Evolutionary conservation across 2,888 invertebrate genomes (phyloP), one percentile per base, ranked within the genome.

Genomic region (Spilarctia lutea): DNA sequence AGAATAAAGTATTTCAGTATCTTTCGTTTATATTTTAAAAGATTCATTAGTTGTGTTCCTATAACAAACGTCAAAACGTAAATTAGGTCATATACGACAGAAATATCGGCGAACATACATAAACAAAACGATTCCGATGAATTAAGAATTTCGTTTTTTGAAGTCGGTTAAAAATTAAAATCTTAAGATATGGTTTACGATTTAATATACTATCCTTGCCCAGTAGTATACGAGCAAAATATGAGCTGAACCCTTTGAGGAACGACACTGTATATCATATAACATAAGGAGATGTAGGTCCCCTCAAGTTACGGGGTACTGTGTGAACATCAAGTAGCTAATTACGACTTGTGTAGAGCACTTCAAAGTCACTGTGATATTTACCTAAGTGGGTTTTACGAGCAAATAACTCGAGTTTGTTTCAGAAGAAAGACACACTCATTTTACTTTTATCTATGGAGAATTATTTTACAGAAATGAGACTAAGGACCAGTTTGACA

Each of bases 271-370:
- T 30, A 18, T 63, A 30, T 30, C 16, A 27, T 60, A 27, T 63
- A 63, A 30, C 63, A 6, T 52, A 39, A n/a, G 35, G 48, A 48
- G 24, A 20, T 48, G 33, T 68, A 68, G 3, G 68, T 52, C 16
- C 18, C 69, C 35, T 56, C 69, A 27, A 68, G 24, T 68, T 48
- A 33, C 20, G 24, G 68, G 11, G 24, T 69, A 69, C 56, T 69
- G 11, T 45, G 71, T 71, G 42, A 65, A 63, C 60, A 71, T 65
- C 63, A 45, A 63, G 63, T 45, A 65, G 42, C 42, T 71, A 71
- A 71, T 65, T 71, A 63, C 63, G 63, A 65, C 63, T 60, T 71
- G 63, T 56, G 42, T 63, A 71, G 27, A 63, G 30, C 63, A 27
- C 71, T 45, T 45, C 45, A 42, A 56, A 52, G 35, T 27, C 68